Evolutionary conservation across 2,888 invertebrate genomes (phyloP).

Genomic region (Lobophora halterata): DNA sequence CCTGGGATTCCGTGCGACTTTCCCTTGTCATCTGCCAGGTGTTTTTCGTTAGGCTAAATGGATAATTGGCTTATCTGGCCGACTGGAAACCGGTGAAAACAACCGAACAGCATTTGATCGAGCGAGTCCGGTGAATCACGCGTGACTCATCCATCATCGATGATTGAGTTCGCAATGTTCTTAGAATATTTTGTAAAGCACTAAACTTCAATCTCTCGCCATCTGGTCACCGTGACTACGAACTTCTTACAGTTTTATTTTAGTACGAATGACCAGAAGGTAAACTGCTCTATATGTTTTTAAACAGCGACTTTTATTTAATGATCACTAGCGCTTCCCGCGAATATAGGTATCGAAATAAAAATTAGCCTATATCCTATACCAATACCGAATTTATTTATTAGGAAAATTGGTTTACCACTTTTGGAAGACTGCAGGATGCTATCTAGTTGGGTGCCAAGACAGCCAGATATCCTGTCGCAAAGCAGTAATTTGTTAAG

Average conservation of each 20-base stretch:
- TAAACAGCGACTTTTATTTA: neutral
- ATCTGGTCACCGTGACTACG: conserved; percentile 11
- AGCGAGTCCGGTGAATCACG: conserved; percentile 36
- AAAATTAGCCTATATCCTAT: too few species aligned
- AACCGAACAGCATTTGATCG: conserved; percentile 29
- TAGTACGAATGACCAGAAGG: neutral
- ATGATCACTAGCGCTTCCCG: too few species aligned
- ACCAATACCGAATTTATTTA: too few species aligned
- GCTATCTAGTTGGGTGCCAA: too few species aligned
- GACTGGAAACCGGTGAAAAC: conserved; percentile 35
- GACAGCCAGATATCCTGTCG: too few species aligned
- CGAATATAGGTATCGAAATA: too few species aligned
- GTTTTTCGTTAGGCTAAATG: conserved; percentile 41
- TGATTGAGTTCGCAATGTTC: conserved; percentile 35
- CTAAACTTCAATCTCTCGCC: conserved; percentile 28
- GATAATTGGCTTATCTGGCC: conserved; percentile 39
- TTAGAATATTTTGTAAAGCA: conserved; percentile 37
- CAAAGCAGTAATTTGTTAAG: too few species aligned
- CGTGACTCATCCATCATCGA: conserved; percentile 48
- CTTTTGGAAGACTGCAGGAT: too few species aligned
- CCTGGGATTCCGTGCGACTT: conserved; percentile 50
- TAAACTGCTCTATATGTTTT: neutral
- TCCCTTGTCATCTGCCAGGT: conserved; percentile 50
- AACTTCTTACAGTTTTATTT: conserved; percentile 5
- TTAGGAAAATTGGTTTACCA: too few species aligned